Percentiles rank a stretch among this genome's conserved stretches.
Conservation (phyloP, 2,113 vertebrate species). For the Brachyistius frenatus region DNA sequence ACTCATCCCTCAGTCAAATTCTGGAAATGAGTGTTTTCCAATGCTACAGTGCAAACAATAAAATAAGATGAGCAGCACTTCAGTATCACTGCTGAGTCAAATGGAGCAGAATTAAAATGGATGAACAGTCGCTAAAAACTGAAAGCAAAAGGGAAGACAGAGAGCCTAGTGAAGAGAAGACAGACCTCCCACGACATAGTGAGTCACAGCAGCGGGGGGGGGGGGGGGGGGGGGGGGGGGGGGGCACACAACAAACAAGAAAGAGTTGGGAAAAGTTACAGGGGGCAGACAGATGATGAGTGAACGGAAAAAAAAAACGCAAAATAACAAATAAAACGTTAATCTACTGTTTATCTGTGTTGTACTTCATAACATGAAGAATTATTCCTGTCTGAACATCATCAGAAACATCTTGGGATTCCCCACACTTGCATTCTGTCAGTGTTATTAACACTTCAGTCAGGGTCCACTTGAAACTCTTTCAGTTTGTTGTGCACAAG, state of each 20-base stretch:
- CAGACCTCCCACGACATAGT: conserved; percentile 68
- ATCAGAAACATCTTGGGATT: conserved; percentile 23
- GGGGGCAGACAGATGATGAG: conserved; percentile 16
- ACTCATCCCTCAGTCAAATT: not conserved
- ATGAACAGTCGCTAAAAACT: conserved; percentile 26
- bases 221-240: conserved; percentile 3
- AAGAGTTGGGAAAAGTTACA: conserved; percentile 44
- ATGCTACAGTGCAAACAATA: not conserved
- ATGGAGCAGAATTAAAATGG: conserved; percentile 25
- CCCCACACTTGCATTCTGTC: conserved; percentile 11
- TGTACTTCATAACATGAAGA: not conserved
- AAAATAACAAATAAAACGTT: conserved; percentile 11
- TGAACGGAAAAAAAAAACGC: conserved; percentile 36
- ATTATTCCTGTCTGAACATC: conserved; percentile 32
- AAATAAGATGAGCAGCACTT: conserved; percentile 25
- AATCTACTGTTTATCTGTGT: conserved; percentile 8
- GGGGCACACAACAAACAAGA: conserved; percentile 60
- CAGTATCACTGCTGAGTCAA: conserved; percentile 20
- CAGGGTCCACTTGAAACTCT: conserved; percentile 5
- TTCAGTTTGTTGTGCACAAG: not conserved
- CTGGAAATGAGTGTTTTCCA: not conserved
- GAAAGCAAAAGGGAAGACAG: conserved; percentile 38
- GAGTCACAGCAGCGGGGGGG: conserved; percentile 57
- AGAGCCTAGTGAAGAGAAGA: conserved; percentile 50
- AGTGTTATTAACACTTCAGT: conserved; percentile 4